Base-by-base conservation (phyloP, 2,113 vertebrate species). In the Hipposideros armiger region DNA sequence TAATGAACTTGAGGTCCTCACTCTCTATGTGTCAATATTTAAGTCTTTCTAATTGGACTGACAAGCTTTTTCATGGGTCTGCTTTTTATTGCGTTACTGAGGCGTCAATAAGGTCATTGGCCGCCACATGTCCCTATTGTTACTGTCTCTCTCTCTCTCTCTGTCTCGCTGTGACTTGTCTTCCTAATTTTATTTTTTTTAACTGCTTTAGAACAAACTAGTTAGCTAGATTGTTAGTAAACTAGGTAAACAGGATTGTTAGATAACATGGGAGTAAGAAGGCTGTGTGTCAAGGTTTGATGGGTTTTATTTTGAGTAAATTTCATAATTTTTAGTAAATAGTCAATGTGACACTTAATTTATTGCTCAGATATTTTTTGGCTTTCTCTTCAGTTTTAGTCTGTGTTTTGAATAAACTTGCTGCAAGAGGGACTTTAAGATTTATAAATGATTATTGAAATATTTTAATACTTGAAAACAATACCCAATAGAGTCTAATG, bases 271-370 rank as follows among this genome's bases (percentile, higher is more conserved):
- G 84, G 58, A 76, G 32, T 56, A 80, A 56, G 20, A 5, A 30
- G 50, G 69, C 24, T 42, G 4, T 72, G 22, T 70, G 15, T 66
- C 20, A 85, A n/a, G 47, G 26, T 45, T 86, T 66, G 72, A n/a
- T 87, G 22, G 56, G 86, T 64, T 96, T 47, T 96, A 47, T 42
- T 93, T 69, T 91, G 26, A 83, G 22, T 70, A 95, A 89, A 96
- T 93, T 89, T 82, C 20, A 86, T 70, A 62, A 89, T 72, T 69
- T 88, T 95, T 80, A 69, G 26, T 47, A 89, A 92, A 87, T 74
- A 94, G 20, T 69, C 74, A 86, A 91, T 56, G 20, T 88, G 47
- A 64, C 64, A 90, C 93, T 92, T 90, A 52, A 94, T 93, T 95
- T 93, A 4, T 36, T 81, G 52, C 54, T 85, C 24, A 47, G 22